Evolutionary conservation across 2,113 vertebrate species (phyloP).

Genomic region (Podarcis cretensis): DNA sequence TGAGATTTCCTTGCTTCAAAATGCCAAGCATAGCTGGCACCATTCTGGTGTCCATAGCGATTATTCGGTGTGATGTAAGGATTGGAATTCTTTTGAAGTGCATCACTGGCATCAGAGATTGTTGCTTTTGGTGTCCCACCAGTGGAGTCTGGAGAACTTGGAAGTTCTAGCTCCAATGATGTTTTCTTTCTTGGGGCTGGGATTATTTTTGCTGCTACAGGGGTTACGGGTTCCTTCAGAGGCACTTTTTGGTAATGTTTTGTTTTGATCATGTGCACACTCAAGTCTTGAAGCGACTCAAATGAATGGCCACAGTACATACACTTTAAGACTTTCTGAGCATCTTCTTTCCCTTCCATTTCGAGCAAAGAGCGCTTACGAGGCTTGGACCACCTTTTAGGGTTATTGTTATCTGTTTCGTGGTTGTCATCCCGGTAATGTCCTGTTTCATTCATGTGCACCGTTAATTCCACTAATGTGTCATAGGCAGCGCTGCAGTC

Average conservation of each 20-base stretch:
- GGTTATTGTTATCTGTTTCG: constrained; percentile 91
- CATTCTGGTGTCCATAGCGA: constrained; percentile 97
- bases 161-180: constrained; percentile 90
- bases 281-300: constrained; percentile 98
- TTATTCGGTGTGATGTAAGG: constrained; percentile 98
- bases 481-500: constrained; percentile 98
- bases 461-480: constrained; percentile 94
- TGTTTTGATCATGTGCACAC: constrained; percentile 99
- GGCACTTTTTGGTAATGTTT: constrained; percentile 99
- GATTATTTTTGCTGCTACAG: constrained; percentile 94
- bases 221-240: constrained; percentile 98
- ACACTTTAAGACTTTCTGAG: constrained; percentile 98
- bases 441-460: constrained; percentile 98
- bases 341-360: constrained; percentile 98
- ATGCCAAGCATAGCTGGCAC: constrained; percentile 99
- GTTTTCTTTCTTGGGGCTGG: constrained; percentile 91
- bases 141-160: constrained; percentile 96
- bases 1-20: constrained; percentile 98
- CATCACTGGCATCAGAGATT: constrained; percentile 82
- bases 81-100: constrained; percentile 90
- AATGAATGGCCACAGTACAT: constrained; percentile 99
- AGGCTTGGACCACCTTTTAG: constrained; percentile 97
- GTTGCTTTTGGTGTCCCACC: constrained; percentile 89
- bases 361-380: constrained; percentile 97
- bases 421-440: constrained; percentile 99